Percentiles rank a stretch among this genome's conserved stretches.
Evolutionary conservation across 2,113 vertebrate species (phyloP).

Genomic region (Pungitius pungitius): DNA sequence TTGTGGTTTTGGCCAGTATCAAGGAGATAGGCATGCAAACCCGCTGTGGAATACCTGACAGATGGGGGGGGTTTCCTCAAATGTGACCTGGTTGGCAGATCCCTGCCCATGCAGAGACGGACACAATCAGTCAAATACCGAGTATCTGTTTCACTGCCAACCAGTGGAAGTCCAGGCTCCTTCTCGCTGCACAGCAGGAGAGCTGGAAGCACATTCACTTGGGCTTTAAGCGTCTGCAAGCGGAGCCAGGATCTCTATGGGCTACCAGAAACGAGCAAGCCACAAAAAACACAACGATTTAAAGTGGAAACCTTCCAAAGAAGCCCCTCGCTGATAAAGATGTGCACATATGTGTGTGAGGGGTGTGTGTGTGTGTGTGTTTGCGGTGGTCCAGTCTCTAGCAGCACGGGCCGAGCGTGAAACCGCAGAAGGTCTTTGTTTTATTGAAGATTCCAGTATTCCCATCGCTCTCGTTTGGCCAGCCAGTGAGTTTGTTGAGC

Average conservation of each 20-base stretch:
- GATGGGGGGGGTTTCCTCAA: conserved; percentile 42
- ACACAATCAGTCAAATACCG: conserved; percentile 31
- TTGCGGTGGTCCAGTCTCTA: not conserved
- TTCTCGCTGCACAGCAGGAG: conserved; percentile 42
- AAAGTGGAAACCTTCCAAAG: not conserved
- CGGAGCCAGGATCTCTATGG: conserved; percentile 42
- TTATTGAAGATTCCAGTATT: conserved; percentile 33
- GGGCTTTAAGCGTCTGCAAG: conserved; percentile 11
- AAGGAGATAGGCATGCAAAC: conserved; percentile 22
- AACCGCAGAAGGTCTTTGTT: conserved; percentile 7
- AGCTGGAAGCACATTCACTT: conserved; percentile 30
- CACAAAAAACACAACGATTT: not conserved
- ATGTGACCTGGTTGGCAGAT: conserved; percentile 39
- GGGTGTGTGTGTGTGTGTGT: not conserved
- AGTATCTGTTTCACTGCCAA: conserved; percentile 51
- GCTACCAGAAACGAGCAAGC: conserved; percentile 15
- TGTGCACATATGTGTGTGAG: not conserved
- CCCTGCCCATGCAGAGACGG: conserved; percentile 23
- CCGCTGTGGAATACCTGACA: conserved; percentile 37
- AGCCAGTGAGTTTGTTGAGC: not conserved
- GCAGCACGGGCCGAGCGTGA: not conserved
- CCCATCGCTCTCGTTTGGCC: not conserved
- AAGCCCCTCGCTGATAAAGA: not conserved
- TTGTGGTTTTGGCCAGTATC: conserved; percentile 19
- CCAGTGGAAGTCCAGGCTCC: conserved; percentile 44